Evolutionary conservation across 2,888 invertebrate species (phyloP), one percentile per base, ranked within the genome.

Genomic region (Stramonita haemastoma): DNA sequence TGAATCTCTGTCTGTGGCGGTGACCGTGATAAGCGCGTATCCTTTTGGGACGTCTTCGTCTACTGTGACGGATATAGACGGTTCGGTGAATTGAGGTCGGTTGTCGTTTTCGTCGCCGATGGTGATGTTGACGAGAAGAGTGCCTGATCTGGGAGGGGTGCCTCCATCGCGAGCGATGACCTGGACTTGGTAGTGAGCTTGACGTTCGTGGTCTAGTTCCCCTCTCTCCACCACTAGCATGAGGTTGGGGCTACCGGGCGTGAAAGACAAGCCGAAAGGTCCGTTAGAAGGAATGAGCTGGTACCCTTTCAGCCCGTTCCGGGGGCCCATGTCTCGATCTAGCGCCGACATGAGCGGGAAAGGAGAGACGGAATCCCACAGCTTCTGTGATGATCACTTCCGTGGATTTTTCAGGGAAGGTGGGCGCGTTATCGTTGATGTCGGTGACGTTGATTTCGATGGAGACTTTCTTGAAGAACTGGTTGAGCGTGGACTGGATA

Each of bases 1-100:
- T 91, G 97, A 97, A 94, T 99, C 99, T 60, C 97, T 97, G 95
- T 99, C 99, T 13, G 97, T 97, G 0, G 99, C 99, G n/a, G 97
- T 97, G 0, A 99, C 97, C n/a, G 92, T 92, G 57, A 94, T 87
- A 77, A 95, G 92, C 11, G 93, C 91, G 4, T 93, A 92, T 79
- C 94, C 94, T 4, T 92, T 91, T 0, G 91, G 89, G 19, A 93
- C 92, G 86, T 93, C 94, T 88, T 94, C 94, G 86, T 93, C 93
- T 1, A 94, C 93, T 13, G 93, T 92, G 13, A 92, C 90, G 46
- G 93, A 93, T 90, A 94, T 94, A 81, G 91, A 90, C 6, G 90
- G 89, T 81, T 93, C 90, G 5, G 91, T 92, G 90, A 95, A 95
- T 15, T 86, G 89, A 13, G 95, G 95, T 22, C 90, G 89, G 88